A percentile compares a stretch with the other conserved stretches of the same genome.
Evolutionary conservation across 2,888 invertebrate genomes (phyloP).

Genomic region (Ectemnius cavifrons): DNA sequence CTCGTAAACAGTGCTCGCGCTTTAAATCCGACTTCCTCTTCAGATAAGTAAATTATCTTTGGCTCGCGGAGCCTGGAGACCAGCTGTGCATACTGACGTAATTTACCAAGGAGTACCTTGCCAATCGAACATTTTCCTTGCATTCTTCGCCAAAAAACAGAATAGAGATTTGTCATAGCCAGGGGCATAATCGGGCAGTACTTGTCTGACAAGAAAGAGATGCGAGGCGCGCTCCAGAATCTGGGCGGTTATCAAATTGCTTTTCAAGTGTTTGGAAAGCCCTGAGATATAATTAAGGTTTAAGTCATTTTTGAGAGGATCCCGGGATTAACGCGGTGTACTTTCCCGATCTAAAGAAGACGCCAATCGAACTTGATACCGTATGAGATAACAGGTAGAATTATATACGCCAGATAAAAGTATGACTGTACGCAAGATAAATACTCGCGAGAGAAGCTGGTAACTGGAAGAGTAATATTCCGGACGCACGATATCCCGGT

Average conservation of each 20-base stretch:
- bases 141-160: not conserved
- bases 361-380: constrained; percentile 1
- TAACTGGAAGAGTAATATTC: not conserved
- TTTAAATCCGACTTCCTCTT: constrained; percentile 21
- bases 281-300: not conserved
- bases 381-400: not conserved
- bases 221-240: not conserved
- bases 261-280: not conserved
- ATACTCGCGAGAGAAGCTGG: not conserved
- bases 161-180: not conserved
- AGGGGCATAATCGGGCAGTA: too few relatives aligned
- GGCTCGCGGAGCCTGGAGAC: not conserved
- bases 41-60: constrained; percentile 14
- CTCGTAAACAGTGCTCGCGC: constrained; percentile 14
- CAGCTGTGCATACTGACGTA: not conserved
- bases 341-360: not conserved
- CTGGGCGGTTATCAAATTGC: not conserved
- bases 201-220: too few relatives aligned
- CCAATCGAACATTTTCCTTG: not conserved
- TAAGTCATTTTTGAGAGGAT: not conserved
- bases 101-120: not conserved
- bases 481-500: not conserved
- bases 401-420: not conserved
- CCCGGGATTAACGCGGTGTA: not conserved
- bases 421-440: not conserved